Conservation (phyloP, 2,113 vertebrate species). For the Numenius arquata region DNA sequence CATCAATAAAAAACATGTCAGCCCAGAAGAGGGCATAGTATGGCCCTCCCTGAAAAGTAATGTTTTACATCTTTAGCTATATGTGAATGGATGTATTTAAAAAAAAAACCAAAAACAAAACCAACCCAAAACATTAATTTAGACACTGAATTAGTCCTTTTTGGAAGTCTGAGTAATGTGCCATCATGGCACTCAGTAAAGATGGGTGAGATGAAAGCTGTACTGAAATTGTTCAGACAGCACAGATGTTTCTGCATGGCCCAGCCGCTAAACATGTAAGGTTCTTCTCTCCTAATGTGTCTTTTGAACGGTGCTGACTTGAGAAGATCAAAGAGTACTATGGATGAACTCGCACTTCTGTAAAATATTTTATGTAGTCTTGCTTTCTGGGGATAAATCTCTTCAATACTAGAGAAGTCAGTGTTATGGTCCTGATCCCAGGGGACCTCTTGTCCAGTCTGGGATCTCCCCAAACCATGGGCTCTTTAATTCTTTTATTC, state of each 20-base stretch:
- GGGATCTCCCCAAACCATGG: rapidly evolving
- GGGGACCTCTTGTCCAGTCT: not conserved
- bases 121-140: not conserved
- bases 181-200: not conserved
- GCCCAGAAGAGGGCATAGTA: not conserved
- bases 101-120: not conserved
- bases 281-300: not conserved
- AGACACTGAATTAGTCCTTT: not conserved
- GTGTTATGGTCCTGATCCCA: not conserved
- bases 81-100: not conserved
- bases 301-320: not conserved
- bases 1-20: not conserved
- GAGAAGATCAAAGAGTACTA: not conserved
- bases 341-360: not conserved
- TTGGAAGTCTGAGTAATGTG: not conserved
- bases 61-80: not conserved
- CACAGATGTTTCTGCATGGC: not conserved
- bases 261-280: not conserved
- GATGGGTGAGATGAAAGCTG: not conserved
- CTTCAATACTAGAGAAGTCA: not conserved
- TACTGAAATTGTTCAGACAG: not conserved
- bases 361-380: not conserved
- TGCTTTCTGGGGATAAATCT: not conserved
- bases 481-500: not conserved
- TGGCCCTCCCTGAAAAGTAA: not conserved